A percentile compares a stretch with the other conserved stretches of the same genome.
Conservation (phyloP, 2,888 invertebrate species). For the Drosophila eohydei region DNA sequence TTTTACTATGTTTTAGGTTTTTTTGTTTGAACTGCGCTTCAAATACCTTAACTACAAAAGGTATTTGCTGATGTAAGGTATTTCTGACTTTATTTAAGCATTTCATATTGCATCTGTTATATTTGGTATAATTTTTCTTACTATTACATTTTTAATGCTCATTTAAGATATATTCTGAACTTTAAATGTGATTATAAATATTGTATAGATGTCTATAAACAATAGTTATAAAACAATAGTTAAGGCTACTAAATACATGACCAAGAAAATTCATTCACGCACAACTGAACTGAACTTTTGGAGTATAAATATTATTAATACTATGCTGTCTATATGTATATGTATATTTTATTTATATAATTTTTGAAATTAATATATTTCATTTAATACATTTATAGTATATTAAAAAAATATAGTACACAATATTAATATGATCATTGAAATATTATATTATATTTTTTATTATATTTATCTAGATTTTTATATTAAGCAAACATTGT, state of each 20-base stretch:
- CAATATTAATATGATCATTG: background rate
- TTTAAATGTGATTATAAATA: no score
- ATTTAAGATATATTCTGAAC: no score
- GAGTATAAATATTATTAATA: background rate
- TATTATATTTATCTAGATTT: background rate
- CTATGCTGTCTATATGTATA: conserved; percentile 5
- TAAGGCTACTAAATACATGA: no score
- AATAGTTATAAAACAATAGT: background rate
- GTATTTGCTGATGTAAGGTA: background rate
- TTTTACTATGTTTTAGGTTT: conserved; percentile 2
- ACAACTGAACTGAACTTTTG: no score
- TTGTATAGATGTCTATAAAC: no score
- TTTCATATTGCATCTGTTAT: background rate
- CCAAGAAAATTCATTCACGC: no score
- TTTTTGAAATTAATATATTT: no score
- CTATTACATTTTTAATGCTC: no score
- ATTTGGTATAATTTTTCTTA: no score
- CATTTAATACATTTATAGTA: background rate
- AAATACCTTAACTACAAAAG: conserved; percentile 1
- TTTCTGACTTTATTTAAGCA: background rate
- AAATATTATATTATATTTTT: no score
- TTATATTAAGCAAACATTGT: no score
- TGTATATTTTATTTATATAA: background rate
- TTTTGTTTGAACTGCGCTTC: conserved; percentile 32
- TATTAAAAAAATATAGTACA: no score